These are phyloP conservation scores for Semaprochilodus insignis DNA, from an alignment of 2,797 vertebrate species.

Conservation along the genomic window DNA sequence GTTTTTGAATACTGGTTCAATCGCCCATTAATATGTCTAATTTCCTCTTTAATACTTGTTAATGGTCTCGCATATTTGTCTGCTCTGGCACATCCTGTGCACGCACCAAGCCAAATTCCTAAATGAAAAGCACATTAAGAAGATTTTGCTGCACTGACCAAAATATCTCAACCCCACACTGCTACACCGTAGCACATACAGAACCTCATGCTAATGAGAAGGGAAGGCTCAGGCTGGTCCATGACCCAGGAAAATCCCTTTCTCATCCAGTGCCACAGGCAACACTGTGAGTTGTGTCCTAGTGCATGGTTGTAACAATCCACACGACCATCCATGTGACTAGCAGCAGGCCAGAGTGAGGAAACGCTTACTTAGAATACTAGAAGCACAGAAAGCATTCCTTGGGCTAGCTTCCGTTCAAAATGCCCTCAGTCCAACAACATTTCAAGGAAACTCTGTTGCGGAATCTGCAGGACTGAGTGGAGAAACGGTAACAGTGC, in stretches of 20 bases:
- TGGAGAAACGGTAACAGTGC: neutral
- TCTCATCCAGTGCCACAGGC: conserved; percentile 17
- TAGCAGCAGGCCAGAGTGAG: conserved; percentile 15
- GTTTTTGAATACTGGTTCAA: neutral
- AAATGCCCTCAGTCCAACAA: neutral
- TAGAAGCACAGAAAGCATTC: neutral
- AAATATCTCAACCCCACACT: neutral
- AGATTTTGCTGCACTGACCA: too few species aligned
- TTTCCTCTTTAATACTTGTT: neutral
- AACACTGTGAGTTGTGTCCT: conserved; percentile 13
- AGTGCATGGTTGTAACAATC: neutral
- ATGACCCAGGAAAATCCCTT: conserved; percentile 13
- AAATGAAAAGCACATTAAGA: too few species aligned
- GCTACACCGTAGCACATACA: neutral
- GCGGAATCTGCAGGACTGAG: neutral
- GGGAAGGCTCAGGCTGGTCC: neutral
- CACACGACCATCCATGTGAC: conserved; percentile 1
- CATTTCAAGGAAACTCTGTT: neutral
- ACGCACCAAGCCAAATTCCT: too few species aligned
- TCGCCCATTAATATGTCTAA: neutral
- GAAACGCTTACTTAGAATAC: conserved; percentile 3
- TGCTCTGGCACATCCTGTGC: too few species aligned
- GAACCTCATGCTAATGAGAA: neutral
- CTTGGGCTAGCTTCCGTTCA: neutral
- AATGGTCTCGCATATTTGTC: too few species aligned